Evolutionary conservation across 2,888 invertebrate species (phyloP).

Genomic region (Pharmacophagus antenor): DNA sequence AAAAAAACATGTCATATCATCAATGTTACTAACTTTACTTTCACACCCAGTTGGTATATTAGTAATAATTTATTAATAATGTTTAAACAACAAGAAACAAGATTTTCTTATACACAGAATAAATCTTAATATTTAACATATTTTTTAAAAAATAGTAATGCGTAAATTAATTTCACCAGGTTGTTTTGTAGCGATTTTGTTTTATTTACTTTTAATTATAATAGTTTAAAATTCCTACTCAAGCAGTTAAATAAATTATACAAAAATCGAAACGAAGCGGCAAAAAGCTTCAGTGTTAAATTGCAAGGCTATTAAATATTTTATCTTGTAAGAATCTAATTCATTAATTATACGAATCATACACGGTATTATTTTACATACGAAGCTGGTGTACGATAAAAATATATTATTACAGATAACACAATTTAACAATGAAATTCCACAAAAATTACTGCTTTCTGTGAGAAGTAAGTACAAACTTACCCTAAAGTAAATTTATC

Average conservation of each 20-base stretch:
- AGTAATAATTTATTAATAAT: constrained; percentile 13
- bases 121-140: too few species aligned
- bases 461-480: constrained; percentile 8
- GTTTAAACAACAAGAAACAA: too few species aligned
- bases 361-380: neutral
- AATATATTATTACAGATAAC: neutral
- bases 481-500: constrained; percentile 27
- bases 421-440: neutral
- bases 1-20: too few species aligned
- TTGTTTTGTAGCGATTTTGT: too few species aligned
- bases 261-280: neutral
- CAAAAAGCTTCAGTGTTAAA: neutral
- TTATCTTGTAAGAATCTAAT: constrained; percentile 1
- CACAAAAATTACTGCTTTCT: constrained; percentile 12
- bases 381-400: neutral
- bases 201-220: too few species aligned
- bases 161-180: too few species aligned
- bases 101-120: too few species aligned
- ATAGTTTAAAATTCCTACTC: too few species aligned
- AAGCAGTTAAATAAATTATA: neutral
- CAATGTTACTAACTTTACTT: constrained; percentile 34
- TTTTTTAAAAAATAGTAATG: too few species aligned
- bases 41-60: constrained; percentile 33
- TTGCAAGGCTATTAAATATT: neutral
- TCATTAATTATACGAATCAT: neutral